Percentiles rank a stretch among this genome's conserved stretches.
These are phyloP conservation scores for Eurystomus gularis DNA, from an alignment of 2,113 vertebrate species.

Conservation along the genomic window DNA sequence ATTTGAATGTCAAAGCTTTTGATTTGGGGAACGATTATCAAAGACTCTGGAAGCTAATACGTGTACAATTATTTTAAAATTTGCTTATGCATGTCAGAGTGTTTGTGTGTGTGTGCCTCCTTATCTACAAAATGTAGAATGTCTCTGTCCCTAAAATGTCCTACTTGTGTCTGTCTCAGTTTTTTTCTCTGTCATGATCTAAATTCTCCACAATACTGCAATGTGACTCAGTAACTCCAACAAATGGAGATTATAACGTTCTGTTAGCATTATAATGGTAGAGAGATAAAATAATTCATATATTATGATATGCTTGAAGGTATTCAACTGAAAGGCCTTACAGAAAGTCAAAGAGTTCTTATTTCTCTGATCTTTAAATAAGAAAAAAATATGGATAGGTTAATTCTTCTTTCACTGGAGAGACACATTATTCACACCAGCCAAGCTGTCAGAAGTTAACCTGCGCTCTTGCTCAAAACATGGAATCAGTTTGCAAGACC, in stretches of 20 bases:
- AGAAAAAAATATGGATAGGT: not conserved
- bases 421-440: not conserved
- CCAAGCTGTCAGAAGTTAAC: not conserved
- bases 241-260: not conserved
- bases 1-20: not conserved
- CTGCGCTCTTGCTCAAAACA: not conserved
- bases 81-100: not conserved
- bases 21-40: not conserved
- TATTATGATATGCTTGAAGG: not conserved
- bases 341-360: not conserved
- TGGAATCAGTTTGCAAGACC: not conserved
- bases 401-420: not conserved
- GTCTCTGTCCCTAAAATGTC: not conserved
- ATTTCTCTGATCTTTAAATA: not conserved
- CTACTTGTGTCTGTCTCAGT: fast-evolving
- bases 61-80: not conserved
- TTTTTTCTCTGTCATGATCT: not conserved
- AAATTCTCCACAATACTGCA: not conserved
- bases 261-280: not conserved
- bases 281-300: not conserved
- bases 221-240: not conserved
- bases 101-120: fast-evolving
- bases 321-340: not conserved
- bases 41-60: not conserved
- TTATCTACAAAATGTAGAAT: not conserved